These are phyloP conservation scores for Chrysolina haemoptera DNA, from an alignment of 2,888 invertebrate species.

Conservation along the genomic window DNA sequence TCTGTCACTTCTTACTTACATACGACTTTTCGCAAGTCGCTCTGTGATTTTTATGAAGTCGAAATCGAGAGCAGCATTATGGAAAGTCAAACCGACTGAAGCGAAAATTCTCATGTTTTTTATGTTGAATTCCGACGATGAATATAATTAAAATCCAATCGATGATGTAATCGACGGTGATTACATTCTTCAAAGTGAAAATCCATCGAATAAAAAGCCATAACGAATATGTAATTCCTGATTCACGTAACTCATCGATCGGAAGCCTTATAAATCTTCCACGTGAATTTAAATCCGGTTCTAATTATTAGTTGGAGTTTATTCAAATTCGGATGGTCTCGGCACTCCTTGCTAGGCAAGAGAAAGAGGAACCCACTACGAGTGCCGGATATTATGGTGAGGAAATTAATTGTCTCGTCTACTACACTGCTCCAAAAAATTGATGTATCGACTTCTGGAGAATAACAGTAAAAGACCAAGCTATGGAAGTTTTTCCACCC, in stretches of 20 bases:
- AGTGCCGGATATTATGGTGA: neutral
- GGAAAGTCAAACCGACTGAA: neutral
- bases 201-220: neutral
- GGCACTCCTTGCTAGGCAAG: neutral
- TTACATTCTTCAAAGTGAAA: constrained; percentile 7
- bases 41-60: neutral
- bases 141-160: neutral
- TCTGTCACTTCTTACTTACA: neutral
- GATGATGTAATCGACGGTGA: constrained; percentile 4
- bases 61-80: neutral
- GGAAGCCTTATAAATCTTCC: neutral
- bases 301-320: neutral
- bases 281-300: constrained; percentile 5
- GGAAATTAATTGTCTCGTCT: neutral
- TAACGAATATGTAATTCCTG: constrained; percentile 9
- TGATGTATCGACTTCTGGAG: too few species aligned
- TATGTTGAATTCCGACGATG: neutral
- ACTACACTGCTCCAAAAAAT: too few species aligned
- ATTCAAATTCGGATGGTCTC: neutral
- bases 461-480: too few species aligned
- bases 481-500: too few species aligned
- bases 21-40: neutral
- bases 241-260: constrained; percentile 15
- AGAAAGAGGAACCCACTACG: neutral
- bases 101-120: neutral